A percentile compares a stretch with the other conserved stretches of the same genome.
Evolutionary conservation across 2,113 vertebrate genomes (phyloP).

Genomic region (Myocastor coypus): DNA sequence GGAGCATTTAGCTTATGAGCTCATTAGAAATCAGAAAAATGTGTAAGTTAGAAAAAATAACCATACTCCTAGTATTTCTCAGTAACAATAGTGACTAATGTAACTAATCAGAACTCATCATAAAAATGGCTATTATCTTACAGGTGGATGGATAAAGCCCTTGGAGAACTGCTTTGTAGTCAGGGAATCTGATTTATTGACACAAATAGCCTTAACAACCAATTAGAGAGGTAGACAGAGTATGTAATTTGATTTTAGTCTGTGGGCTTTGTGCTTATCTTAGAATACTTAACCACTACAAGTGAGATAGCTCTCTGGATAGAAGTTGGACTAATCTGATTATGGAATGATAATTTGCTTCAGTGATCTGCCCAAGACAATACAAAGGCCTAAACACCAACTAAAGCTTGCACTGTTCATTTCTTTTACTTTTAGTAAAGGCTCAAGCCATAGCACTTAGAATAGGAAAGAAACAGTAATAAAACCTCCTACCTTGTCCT

Average conservation of each 20-base stretch:
- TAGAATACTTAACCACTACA: constrained; percentile 63
- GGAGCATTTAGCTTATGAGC: constrained; percentile 63
- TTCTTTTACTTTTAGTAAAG: constrained; percentile 48
- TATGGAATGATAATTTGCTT: constrained; percentile 72
- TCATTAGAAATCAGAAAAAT: constrained; percentile 61
- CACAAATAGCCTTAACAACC: constrained; percentile 72
- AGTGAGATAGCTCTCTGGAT: constrained; percentile 71
- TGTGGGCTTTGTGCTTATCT: constrained; percentile 74
- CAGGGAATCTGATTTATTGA: constrained; percentile 69
- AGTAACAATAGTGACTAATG: background rate
- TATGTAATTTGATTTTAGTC: constrained; percentile 75
- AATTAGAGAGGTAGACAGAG: constrained; percentile 66
- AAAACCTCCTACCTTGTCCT: background rate
- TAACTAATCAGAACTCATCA: constrained; percentile 40
- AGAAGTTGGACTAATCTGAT: constrained; percentile 72
- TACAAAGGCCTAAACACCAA: constrained; percentile 13
- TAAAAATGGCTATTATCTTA: constrained; percentile 21
- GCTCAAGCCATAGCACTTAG: background rate
- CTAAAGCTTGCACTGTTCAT: background rate
- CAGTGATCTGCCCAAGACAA: constrained; percentile 61
- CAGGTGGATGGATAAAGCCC: constrained; percentile 44
- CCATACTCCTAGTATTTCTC: constrained; percentile 50
- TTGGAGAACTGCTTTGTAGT: constrained; percentile 54
- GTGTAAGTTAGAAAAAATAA: constrained; percentile 60
- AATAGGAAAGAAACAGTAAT: background rate